Percentiles rank a stretch among this genome's conserved stretches.
Evolutionary conservation across 1,140 invertebrate genomes (phyloP).

Genomic region (Diorhabda elongata): DNA sequence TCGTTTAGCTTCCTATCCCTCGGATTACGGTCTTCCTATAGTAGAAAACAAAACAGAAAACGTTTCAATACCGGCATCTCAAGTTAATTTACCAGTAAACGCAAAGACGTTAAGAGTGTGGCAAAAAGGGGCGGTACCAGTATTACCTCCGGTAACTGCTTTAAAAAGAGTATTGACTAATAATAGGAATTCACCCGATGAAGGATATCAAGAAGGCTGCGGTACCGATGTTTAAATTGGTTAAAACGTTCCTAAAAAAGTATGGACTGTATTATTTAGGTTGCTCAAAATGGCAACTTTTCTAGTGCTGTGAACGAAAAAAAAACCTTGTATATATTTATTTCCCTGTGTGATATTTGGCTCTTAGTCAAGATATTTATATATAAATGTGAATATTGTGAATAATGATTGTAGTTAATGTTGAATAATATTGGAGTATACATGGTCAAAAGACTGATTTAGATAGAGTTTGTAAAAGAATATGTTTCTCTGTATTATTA

Average conservation of each 20-base stretch:
- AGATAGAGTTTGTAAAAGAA: conserved; percentile 12
- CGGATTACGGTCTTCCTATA: conserved; percentile 74
- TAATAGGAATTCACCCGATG: conserved; percentile 79
- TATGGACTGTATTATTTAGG: conserved; percentile 9
- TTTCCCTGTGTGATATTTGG: conserved; percentile 32
- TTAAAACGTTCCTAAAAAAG: neutral
- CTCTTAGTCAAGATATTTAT: conserved; percentile 21
- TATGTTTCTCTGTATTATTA: neutral
- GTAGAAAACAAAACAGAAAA: conserved; percentile 47
- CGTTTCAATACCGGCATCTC: conserved; percentile 37
- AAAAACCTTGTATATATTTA: conserved; percentile 23
- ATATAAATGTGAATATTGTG: conserved; percentile 23
- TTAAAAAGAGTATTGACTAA: conserved; percentile 73
- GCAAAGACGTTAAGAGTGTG: conserved; percentile 78
- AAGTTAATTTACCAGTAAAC: conserved; percentile 48
- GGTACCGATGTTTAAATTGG: conserved; percentile 77
- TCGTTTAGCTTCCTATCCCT: conserved; percentile 57
- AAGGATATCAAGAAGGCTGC: conserved; percentile 87
- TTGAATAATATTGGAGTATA: conserved; percentile 30
- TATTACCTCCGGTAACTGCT: conserved; percentile 74
- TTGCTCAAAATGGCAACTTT: conserved; percentile 8
- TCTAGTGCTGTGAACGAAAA: conserved; percentile 30
- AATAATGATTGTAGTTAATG: conserved; percentile 20
- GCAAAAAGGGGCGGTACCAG: conserved; percentile 76
- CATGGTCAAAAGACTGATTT: conserved; percentile 39